A percentile compares a stretch with the other conserved stretches of the same genome.
Evolutionary conservation across 2,888 invertebrate species (phyloP).

Genomic region (Pristionchus japonicus): DNA sequence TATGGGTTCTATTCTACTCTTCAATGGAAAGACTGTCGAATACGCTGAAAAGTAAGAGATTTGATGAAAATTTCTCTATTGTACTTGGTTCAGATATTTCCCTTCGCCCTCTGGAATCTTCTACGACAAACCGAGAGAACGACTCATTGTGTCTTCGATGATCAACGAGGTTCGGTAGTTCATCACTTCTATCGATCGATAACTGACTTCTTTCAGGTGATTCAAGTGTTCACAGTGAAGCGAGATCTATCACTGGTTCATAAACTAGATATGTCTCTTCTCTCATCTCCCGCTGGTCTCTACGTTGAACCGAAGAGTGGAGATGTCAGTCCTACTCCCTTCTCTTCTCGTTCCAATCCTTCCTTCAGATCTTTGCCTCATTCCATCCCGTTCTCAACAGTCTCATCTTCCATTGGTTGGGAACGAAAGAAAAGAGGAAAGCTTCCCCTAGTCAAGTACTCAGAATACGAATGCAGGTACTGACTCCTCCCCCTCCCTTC

Average conservation of each 20-base stretch:
- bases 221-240: conserved; percentile 62
- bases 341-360: neutral
- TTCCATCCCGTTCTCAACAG: conserved; percentile 64
- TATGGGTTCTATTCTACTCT: conserved; percentile 66
- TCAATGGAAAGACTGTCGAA: conserved; percentile 62
- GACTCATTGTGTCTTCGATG: conserved; percentile 64
- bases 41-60: conserved; percentile 41
- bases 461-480: conserved; percentile 67
- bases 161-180: conserved; percentile 58
- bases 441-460: conserved; percentile 62
- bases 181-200: neutral
- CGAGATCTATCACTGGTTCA: conserved; percentile 59
- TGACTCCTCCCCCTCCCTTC: neutral
- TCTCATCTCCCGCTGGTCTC: conserved; percentile 61
- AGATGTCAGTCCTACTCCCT: conserved; percentile 26
- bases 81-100: conserved; percentile 48
- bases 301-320: conserved; percentile 58
- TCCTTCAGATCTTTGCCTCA: conserved; percentile 53
- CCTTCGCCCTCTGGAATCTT: conserved; percentile 64
- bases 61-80: neutral
- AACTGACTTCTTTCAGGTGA: conserved; percentile 52
- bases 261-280: conserved; percentile 62
- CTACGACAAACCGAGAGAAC: conserved; percentile 57
- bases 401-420: conserved; percentile 49
- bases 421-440: conserved; percentile 48